Percentiles rank a stretch among this genome's conserved stretches.
Evolutionary conservation across 2,797 vertebrate genomes (phyloP).

Genomic region (Typhlichthys eigenmanni): DNA sequence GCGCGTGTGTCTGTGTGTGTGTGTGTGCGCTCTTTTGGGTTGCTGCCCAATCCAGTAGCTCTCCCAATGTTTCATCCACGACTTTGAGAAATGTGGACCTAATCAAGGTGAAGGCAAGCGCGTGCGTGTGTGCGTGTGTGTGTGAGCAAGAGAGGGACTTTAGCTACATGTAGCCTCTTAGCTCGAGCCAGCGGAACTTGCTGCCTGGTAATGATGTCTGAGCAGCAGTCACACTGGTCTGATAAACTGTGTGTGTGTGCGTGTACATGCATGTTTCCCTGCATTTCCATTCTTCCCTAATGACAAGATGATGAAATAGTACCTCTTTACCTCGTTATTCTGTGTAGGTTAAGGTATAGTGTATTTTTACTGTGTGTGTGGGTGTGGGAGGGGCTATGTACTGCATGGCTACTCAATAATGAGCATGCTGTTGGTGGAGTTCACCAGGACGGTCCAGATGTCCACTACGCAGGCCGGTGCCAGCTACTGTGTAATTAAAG

Average conservation of each 20-base stretch:
- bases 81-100: no score
- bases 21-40: conserved; percentile 3
- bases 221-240: conserved; percentile 31
- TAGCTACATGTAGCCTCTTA: neutral
- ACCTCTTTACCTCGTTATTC: conserved; percentile 32
- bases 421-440: conserved; percentile 22
- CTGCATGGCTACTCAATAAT: conserved; percentile 12
- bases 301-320: conserved; percentile 44
- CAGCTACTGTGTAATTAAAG: conserved; percentile 57
- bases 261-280: conserved; percentile 24
- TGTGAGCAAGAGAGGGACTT: neutral
- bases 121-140: conserved; percentile 5
- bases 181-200: conserved; percentile 28
- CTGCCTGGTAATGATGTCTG: conserved; percentile 55
- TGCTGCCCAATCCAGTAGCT: conserved; percentile 10
- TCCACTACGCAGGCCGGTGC: conserved; percentile 34
- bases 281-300: conserved; percentile 32
- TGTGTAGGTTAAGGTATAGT: neutral
- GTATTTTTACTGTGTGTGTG: conserved; percentile 4
- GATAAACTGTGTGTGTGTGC: conserved; percentile 45
- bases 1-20: conserved; percentile 25
- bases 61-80: no score
- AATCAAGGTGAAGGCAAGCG: neutral
- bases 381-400: conserved; percentile 1
- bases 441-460: conserved; percentile 54